Conservation (phyloP, 1,140 invertebrate genomes). For the Trichomalopsis sarcophagae region DNA sequence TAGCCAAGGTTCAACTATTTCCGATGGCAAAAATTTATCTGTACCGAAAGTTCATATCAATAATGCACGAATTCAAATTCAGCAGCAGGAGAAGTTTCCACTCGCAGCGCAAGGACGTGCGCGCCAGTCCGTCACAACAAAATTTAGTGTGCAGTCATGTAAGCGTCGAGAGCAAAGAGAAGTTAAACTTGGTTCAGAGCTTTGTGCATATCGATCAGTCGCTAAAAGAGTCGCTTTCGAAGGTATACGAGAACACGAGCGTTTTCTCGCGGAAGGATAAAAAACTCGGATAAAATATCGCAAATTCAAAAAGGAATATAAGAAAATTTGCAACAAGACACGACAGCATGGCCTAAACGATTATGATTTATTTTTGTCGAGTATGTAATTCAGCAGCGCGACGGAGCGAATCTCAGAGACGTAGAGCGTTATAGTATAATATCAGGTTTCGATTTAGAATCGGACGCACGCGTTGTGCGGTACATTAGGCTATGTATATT, state of each 20-base stretch:
- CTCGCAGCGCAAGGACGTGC: not conserved
- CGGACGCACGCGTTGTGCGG: not conserved
- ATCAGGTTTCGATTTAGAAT: not conserved
- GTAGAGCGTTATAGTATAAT: not conserved
- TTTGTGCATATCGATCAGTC: not conserved
- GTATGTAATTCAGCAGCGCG: slow-evolving; percentile 37
- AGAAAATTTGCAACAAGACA: not conserved
- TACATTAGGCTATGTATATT: not conserved
- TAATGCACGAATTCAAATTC: not conserved
- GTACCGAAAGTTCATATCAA: not conserved
- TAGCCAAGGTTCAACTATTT: not conserved
- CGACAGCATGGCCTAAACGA: slow-evolving; percentile 18
- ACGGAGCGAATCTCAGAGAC: not conserved
- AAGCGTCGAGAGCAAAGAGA: not conserved
- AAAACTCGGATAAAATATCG: not conserved
- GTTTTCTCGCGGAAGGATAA: not conserved
- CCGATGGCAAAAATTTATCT: not conserved
- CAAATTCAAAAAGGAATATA: not conserved
- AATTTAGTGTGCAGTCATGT: not conserved
- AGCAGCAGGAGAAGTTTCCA: not conserved
- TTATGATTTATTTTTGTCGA: not conserved
- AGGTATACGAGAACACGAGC: not conserved
- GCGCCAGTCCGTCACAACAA: slow-evolving; percentile 22
- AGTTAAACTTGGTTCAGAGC: not conserved
- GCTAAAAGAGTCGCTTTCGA: not conserved